phyloP scores from a whole-genome alignment of 1,140 invertebrate species.

The Telenomus remus region DNA sequence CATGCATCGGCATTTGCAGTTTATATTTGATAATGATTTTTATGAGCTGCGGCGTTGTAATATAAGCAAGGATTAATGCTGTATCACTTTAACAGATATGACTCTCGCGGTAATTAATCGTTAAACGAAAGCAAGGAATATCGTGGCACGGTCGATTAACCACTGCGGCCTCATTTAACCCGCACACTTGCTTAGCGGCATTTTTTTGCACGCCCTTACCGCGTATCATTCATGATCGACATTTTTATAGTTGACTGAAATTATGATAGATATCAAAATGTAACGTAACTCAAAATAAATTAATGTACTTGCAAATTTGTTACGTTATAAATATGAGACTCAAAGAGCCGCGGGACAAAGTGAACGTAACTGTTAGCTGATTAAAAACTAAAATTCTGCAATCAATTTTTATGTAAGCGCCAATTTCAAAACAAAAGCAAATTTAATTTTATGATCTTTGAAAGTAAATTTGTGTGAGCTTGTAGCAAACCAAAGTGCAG shows the following conservation, averaged over 20 bases:
- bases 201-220: conserved; percentile 44
- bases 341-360: conserved; percentile 16
- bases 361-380: neutral
- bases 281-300: conserved; percentile 54
- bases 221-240: conserved; percentile 49
- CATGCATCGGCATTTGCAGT: conserved; percentile 11
- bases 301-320: conserved; percentile 54
- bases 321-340: conserved; percentile 38
- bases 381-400: too few species aligned
- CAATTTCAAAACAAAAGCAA: neutral
- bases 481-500: conserved; percentile 33
- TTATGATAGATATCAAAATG: conserved; percentile 52
- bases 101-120: conserved; percentile 52
- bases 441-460: conserved; percentile 8
- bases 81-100: conserved; percentile 50
- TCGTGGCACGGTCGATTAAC: conserved; percentile 56
- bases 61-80: conserved; percentile 50
- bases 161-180: conserved; percentile 55
- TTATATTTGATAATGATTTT: conserved; percentile 38
- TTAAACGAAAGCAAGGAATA: conserved; percentile 57
- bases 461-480: conserved; percentile 32
- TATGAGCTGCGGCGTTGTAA: conserved; percentile 45
- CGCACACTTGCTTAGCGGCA: conserved; percentile 46
- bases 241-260: conserved; percentile 46
- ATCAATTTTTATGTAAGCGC: too few species aligned